Conservation (phyloP, 2,113 vertebrate species). For the Azemiops feae region DNA sequence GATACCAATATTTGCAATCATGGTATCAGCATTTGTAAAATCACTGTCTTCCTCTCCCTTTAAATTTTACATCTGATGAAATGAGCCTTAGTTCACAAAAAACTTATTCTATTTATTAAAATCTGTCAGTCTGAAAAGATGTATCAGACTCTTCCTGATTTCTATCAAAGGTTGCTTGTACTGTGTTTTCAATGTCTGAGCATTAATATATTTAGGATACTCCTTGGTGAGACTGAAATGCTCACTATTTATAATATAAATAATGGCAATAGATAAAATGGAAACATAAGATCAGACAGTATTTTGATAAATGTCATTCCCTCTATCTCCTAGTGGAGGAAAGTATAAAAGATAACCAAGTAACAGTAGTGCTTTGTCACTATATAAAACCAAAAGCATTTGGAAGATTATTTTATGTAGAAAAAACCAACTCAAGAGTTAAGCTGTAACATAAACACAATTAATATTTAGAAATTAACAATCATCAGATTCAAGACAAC, state of each 20-base stretch:
- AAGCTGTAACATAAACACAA: not conserved
- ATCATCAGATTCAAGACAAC: not conserved
- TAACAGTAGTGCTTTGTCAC: not conserved
- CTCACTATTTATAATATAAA: not conserved
- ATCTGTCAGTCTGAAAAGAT: not conserved
- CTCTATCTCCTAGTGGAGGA: not conserved
- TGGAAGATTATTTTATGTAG: not conserved
- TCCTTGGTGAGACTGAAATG: not conserved
- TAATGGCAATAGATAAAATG: not conserved
- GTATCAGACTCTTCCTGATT: not conserved
- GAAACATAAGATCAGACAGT: not conserved
- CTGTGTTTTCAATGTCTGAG: not conserved
- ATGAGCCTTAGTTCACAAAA: not conserved
- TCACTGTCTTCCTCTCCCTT: not conserved
- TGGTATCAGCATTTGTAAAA: not conserved
- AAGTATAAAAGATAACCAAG: not conserved
- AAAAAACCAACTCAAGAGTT: not conserved
- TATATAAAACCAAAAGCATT: not conserved
- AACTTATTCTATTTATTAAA: not conserved
- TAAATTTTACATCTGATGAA: not conserved
- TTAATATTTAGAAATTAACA: not conserved
- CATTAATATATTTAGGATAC: not conserved
- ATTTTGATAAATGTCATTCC: not conserved
- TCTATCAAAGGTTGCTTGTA: not conserved
- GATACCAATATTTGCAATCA: not conserved